phyloP scores from a whole-genome alignment of 2,797 vertebrate species.

The Acipenser oxyrinchus region DNA sequence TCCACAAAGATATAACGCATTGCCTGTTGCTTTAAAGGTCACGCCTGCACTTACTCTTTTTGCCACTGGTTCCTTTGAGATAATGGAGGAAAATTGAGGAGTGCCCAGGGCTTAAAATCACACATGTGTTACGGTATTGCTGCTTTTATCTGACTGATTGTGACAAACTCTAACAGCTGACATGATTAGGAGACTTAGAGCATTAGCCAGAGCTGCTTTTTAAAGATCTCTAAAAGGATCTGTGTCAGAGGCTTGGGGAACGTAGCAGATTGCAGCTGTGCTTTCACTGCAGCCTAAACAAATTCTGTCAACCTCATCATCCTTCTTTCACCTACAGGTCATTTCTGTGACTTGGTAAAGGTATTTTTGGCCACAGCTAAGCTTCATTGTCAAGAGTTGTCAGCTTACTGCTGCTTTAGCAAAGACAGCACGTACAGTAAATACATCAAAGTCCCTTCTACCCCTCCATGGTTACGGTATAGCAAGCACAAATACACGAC shows the following conservation, averaged over 20 bases:
- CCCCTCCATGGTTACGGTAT: neutral
- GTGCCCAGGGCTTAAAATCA: too few relatives aligned
- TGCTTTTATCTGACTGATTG: neutral
- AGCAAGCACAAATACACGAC: too few relatives aligned
- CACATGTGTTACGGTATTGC: too few relatives aligned
- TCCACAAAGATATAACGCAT: too few relatives aligned
- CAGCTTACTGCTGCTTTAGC: neutral
- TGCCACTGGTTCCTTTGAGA: too few relatives aligned
- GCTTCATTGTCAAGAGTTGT: neutral
- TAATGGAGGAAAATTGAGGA: too few relatives aligned
- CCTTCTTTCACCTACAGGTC: slow-evolving; percentile 29
- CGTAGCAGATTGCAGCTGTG: neutral
- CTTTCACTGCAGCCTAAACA: neutral
- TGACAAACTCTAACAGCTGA: neutral
- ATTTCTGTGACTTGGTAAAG: slow-evolving; percentile 11
- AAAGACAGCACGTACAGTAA: slow-evolving; percentile 5
- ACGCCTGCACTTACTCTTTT: too few relatives aligned
- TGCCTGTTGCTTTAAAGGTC: too few relatives aligned
- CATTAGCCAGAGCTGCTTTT: neutral
- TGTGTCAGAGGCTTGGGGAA: neutral
- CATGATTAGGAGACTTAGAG: neutral
- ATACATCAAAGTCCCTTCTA: slow-evolving; percentile 1
- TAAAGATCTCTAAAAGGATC: neutral
- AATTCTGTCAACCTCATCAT: neutral
- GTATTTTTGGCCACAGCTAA: slow-evolving; percentile 11